These are phyloP conservation scores for Diphyllodes magnificus DNA, from an alignment of 2,113 vertebrate genomes.

Conservation along the genomic window DNA sequence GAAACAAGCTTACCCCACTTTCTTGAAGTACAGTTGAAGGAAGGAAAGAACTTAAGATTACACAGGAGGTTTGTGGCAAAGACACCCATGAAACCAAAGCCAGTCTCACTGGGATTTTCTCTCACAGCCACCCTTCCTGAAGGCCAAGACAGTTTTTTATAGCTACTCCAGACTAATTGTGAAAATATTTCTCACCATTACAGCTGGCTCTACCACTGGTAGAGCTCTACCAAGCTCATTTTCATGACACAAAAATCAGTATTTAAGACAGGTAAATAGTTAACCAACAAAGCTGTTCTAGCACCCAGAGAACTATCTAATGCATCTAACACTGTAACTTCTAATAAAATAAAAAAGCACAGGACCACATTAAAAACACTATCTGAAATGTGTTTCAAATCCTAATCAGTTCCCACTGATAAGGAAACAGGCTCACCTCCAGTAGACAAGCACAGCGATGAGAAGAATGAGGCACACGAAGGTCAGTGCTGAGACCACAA, in stretches of 20 bases:
- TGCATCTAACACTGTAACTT: not conserved
- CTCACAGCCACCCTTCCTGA: not conserved
- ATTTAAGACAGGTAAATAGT: not conserved
- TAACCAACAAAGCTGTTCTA: not conserved
- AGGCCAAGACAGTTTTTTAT: not conserved
- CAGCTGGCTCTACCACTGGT: not conserved
- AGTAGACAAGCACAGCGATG: slow-evolving; percentile 93
- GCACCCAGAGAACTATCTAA: not conserved
- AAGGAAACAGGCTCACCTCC: slow-evolving; percentile 83
- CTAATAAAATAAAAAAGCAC: not conserved
- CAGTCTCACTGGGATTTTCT: not conserved
- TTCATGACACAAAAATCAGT: not conserved
- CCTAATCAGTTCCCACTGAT: not conserved
- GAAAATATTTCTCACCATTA: not conserved
- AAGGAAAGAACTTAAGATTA: not conserved
- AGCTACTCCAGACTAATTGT: not conserved
- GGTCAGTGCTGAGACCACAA: slow-evolving; percentile 94
- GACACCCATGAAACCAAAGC: not conserved
- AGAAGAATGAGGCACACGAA: slow-evolving; percentile 95
- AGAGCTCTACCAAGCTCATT: not conserved
- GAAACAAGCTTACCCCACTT: not conserved
- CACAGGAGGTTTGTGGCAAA: not conserved
- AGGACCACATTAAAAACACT: not conserved
- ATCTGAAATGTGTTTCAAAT: not conserved
- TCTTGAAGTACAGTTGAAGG: not conserved